Percentiles rank a stretch among this genome's conserved stretches.
phyloP scores from a whole-genome alignment of 2,113 vertebrate species.

The Chamaea fasciata region DNA sequence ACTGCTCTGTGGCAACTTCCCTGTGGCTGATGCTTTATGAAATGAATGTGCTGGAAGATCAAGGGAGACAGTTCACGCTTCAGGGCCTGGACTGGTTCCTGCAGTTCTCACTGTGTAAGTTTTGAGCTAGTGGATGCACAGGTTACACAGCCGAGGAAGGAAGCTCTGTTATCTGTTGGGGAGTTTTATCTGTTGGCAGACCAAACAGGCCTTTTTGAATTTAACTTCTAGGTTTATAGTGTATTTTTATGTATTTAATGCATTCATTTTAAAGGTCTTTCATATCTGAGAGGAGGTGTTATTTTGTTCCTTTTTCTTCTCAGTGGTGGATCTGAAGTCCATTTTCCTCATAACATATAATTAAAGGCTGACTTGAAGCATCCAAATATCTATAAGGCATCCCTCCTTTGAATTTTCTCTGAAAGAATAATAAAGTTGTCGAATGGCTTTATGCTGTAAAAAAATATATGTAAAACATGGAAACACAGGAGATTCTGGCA shows the following conservation, averaged over 20 bases:
- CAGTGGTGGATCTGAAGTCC: background rate
- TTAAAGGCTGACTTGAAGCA: background rate
- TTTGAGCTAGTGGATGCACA: background rate
- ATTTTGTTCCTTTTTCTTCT: background rate
- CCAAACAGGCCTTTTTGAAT: background rate
- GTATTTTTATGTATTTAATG: background rate
- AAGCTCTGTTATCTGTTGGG: background rate
- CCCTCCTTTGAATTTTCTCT: background rate
- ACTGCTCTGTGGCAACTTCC: background rate
- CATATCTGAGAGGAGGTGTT: background rate
- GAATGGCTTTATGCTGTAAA: background rate
- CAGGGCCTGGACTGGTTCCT: background rate
- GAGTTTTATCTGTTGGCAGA: background rate
- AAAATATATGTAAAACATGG: background rate
- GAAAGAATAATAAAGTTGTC: background rate
- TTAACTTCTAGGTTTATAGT: background rate
- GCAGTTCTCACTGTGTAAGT: background rate
- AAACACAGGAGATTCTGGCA: background rate
- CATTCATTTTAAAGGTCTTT: background rate
- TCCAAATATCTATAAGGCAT: background rate
- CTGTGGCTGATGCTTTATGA: background rate
- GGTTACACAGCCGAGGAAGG: background rate
- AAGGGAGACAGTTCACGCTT: background rate
- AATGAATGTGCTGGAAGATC: background rate
- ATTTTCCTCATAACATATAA: background rate